Conservation (phyloP, 2,888 invertebrate species). For the Melanotus villosus region DNA sequence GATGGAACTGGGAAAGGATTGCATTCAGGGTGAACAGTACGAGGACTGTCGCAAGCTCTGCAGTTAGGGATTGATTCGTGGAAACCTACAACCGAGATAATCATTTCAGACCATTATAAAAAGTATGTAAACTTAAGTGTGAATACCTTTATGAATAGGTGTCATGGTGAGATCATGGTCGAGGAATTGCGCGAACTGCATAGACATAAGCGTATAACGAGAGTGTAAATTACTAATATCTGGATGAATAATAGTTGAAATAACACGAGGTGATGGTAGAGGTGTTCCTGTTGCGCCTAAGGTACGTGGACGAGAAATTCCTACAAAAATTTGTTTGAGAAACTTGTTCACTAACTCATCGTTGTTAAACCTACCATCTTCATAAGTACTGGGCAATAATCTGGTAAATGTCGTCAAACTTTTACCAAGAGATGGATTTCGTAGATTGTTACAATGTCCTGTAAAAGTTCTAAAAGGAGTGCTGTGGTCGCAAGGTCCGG, state of each 20-base stretch:
- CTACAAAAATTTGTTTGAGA: constrained; percentile 61
- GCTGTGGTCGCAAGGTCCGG: constrained; percentile 79
- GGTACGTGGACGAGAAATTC: constrained; percentile 84
- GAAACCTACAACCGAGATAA: constrained; percentile 73
- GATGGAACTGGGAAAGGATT: constrained; percentile 92
- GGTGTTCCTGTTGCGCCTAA: constrained; percentile 82
- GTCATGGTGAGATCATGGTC: constrained; percentile 97
- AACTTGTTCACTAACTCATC: too few species aligned
- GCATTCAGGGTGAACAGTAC: constrained; percentile 93
- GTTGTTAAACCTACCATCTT: constrained; percentile 80
- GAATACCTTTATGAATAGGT: constrained; percentile 90
- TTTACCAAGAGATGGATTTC: constrained; percentile 86
- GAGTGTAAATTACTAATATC: constrained; percentile 92
- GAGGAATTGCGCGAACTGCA: constrained; percentile 95
- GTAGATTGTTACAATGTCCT: constrained; percentile 90
- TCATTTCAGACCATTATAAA: background rate
- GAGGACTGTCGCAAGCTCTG: constrained; percentile 87
- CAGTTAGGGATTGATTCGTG: constrained; percentile 93
- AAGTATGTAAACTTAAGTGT: background rate
- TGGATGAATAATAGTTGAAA: constrained; percentile 92
- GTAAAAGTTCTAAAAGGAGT: constrained; percentile 82
- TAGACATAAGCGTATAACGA: constrained; percentile 90
- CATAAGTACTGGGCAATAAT: constrained; percentile 87
- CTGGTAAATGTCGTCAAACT: constrained; percentile 89
- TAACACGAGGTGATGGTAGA: constrained; percentile 87